A percentile compares a stretch with the other conserved stretches of the same genome.
Evolutionary conservation across 2,888 invertebrate genomes (phyloP).

Genomic region (Watsonalla cultraria): DNA sequence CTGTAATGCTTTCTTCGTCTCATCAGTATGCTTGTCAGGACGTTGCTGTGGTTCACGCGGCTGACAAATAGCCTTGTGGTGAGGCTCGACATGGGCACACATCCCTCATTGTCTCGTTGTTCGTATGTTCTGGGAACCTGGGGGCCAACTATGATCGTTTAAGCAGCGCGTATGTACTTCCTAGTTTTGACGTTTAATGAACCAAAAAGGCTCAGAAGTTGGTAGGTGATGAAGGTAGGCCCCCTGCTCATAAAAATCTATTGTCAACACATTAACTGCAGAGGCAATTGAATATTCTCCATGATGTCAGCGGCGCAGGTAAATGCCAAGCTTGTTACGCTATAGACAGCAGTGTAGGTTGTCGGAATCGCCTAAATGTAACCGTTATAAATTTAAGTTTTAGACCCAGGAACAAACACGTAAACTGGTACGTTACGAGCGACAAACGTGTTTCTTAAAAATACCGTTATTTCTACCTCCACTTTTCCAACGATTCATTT

Average conservation of each 20-base stretch:
- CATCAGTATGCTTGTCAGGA: constrained; percentile 51
- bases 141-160: too few relatives aligned
- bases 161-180: too few relatives aligned
- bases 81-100: constrained; percentile 45
- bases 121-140: constrained; percentile 33
- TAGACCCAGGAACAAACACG: constrained; percentile 16
- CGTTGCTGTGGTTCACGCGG: constrained; percentile 40
- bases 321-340: constrained; percentile 1
- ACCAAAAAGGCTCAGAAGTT: too few relatives aligned
- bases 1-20: constrained; percentile 32
- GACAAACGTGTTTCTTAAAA: constrained; percentile 27
- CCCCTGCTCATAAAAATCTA: neutral
- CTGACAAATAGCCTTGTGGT: constrained; percentile 59
- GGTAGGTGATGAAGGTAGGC: neutral
- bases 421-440: constrained; percentile 2
- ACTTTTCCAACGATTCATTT: constrained; percentile 44
- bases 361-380: constrained; percentile 13
- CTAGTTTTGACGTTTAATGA: too few relatives aligned
- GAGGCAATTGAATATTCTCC: neutral
- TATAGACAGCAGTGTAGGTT: constrained; percentile 10
- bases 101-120: constrained; percentile 43
- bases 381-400: constrained; percentile 16
- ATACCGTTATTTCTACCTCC: constrained; percentile 50
- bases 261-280: neutral
- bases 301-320: too few relatives aligned